Evolutionary conservation across 2,797 vertebrate genomes (phyloP), one percentile per base, ranked within the genome.

Genomic region (Myotis vivesi): DNA sequence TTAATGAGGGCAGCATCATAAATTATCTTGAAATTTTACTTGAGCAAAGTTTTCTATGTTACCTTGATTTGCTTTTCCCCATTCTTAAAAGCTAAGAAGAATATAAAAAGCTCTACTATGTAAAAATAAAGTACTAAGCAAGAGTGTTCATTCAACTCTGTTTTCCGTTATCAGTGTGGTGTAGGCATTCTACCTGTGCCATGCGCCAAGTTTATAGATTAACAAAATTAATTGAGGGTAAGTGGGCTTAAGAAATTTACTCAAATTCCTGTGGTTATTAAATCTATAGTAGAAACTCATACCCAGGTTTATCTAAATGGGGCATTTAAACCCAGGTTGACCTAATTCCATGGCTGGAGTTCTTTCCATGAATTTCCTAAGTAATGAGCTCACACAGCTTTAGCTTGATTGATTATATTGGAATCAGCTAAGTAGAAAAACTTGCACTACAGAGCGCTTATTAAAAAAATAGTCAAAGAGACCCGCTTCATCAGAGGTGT

Each of bases 391-490:
- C 85, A 77, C 28, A 68, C 13, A 66, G 81, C 76, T 87, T 93
- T 93, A 41, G 25, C 41, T 59, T 93, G 91, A 95, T 87, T 95
- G 88, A 95, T 97, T 91, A 75, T 62, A 72, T 38, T 94, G 66
- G 88, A 75, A 84, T 93, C 92, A 55, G 59, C 94, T 89, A 81
- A 93, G 88, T 41, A 46, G 81, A 89, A 84, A 72, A 94, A 93
- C 33, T 76, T 53, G 80, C 33, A 53, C 89, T 33, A 28, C 38
- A 84, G 73, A 93, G 30, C 1, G 13, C 59, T 57, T 77, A 49
- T 41, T 17, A 68, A 94, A 96, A 93, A 87, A 80, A 69, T n/a
- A 73, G 66, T 87, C 77, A 80, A 38, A 91, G 76, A 82, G 72
- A 59, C 55, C 86, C 33, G 13, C n/a, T 95, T 95, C 53, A 71